Conservation (phyloP, 2,797 vertebrate species). For the Potorous gilbertii region DNA sequence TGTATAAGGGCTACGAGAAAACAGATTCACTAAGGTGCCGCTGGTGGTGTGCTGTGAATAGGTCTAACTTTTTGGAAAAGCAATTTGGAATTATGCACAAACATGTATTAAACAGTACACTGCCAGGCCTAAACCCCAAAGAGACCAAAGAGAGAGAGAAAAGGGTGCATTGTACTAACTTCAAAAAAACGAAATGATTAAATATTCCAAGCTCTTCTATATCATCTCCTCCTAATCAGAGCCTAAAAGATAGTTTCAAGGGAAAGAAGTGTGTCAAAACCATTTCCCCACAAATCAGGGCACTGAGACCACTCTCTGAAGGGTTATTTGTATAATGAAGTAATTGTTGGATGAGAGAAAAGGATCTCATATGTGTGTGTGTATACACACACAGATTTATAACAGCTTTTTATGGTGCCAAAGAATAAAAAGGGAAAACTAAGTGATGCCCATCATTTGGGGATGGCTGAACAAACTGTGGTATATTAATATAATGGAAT, state of each 20-base stretch:
- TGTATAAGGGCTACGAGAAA: not conserved
- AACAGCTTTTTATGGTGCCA: not conserved
- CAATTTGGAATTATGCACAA: not conserved
- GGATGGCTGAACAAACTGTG: not conserved
- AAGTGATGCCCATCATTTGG: not conserved
- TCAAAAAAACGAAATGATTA: constrained; percentile 78
- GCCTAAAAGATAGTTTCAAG: constrained; percentile 73
- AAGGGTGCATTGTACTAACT: constrained; percentile 69
- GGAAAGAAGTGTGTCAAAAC: constrained; percentile 76
- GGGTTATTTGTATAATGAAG: too few relatives aligned
- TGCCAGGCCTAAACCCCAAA: too few relatives aligned
- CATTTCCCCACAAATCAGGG: constrained; percentile 74
- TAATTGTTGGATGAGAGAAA: not conserved
- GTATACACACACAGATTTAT: not conserved
- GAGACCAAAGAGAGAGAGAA: not conserved
- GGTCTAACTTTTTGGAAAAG: not conserved
- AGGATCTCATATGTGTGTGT: not conserved
- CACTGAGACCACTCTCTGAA: constrained; percentile 77
- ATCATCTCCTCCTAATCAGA: constrained; percentile 77
- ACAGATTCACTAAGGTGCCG: not conserved
- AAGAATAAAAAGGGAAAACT: not conserved
- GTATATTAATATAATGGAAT: not conserved
- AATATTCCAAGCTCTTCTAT: constrained; percentile 73
- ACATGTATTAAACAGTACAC: not conserved
- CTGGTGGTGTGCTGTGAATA: not conserved